phyloP scores from a whole-genome alignment of 2,888 invertebrate species.

The Diplazon laetatorius region DNA sequence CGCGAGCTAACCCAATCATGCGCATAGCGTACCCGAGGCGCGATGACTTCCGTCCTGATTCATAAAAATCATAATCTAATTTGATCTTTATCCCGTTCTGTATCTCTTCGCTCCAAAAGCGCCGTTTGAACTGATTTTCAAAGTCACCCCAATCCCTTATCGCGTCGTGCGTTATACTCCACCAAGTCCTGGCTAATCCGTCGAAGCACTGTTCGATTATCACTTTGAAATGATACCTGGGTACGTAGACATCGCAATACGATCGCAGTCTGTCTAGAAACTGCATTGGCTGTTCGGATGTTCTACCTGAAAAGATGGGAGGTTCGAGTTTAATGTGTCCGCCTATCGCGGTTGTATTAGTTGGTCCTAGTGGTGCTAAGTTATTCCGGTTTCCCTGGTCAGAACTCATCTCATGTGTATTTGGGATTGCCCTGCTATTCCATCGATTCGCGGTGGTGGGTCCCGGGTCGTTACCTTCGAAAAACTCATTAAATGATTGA shows the following conservation, averaged over 20 bases:
- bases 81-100: background rate
- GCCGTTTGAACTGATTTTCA: background rate
- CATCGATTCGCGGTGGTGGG: too few species aligned
- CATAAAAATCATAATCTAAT: constrained; percentile 7
- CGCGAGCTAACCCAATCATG: background rate
- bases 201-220: constrained; percentile 13
- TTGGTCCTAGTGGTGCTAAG: background rate
- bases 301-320: background rate
- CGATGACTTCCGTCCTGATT: background rate
- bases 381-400: too few species aligned
- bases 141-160: constrained; percentile 23
- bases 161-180: background rate
- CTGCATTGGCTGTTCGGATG: constrained; percentile 8
- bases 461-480: too few species aligned
- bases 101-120: constrained; percentile 15
- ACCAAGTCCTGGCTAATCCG: constrained; percentile 11
- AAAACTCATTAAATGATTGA: too few species aligned
- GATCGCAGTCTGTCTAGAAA: background rate
- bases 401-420: too few species aligned
- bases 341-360: background rate
- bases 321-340: background rate
- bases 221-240: constrained; percentile 3
- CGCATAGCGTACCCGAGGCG: background rate
- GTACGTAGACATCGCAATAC: constrained; percentile 6
- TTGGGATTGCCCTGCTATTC: too few species aligned